These are phyloP conservation scores for Danio rerio DNA, from an alignment of 2,113 vertebrate species.

Conservation along the genomic window GRCz12tu NC_133178.1:48713001-48713500, in stretches of 20 bases:
- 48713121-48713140: constrained; percentile 50
- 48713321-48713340: constrained; percentile 74
- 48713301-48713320: constrained; percentile 70
- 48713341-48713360: constrained; percentile 76
- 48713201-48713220: constrained; percentile 31
- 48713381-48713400: constrained; percentile 59
- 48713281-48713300: constrained; percentile 69
- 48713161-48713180: constrained; percentile 62
- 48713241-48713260: neutral
- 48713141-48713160: constrained; percentile 47
- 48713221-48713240: constrained; percentile 43
- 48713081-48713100: neutral
- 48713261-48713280: constrained; percentile 53
- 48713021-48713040: neutral
- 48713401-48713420: constrained; percentile 50
- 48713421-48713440: constrained; percentile 56
- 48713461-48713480: neutral
- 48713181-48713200: constrained; percentile 64
- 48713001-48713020: neutral
- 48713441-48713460: constrained; percentile 58
- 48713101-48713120: constrained; percentile 19
- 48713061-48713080: neutral
- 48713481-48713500: constrained; percentile 6
- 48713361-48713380: constrained; percentile 73
- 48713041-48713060: neutral